phyloP scores from a whole-genome alignment of 2,888 invertebrate species.

The Cordilura impudica region DNA sequence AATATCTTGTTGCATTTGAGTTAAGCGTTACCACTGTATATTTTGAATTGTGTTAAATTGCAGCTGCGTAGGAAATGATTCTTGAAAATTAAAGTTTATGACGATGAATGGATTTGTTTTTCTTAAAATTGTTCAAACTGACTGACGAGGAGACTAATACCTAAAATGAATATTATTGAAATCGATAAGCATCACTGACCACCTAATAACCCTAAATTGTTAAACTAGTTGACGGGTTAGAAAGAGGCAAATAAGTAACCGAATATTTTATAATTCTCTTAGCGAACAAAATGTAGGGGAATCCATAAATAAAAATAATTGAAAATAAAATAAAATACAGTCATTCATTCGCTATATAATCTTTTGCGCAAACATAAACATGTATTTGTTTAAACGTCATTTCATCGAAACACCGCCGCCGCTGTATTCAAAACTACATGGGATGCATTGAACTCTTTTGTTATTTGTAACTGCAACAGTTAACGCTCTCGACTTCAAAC shows the following conservation, averaged over 20 bases:
- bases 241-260: neutral
- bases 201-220: slow-evolving; percentile 49
- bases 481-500: neutral
- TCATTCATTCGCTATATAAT: slow-evolving; percentile 67
- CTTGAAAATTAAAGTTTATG: slow-evolving; percentile 76
- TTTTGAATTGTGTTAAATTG: slow-evolving; percentile 47
- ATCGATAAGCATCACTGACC: slow-evolving; percentile 41
- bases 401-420: slow-evolving; percentile 31
- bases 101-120: slow-evolving; percentile 73
- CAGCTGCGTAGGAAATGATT: slow-evolving; percentile 77
- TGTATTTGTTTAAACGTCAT: slow-evolving; percentile 27
- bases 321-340: slow-evolving; percentile 61
- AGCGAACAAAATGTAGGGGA: slow-evolving; percentile 55
- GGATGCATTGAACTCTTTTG: slow-evolving; percentile 48
- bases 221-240: slow-evolving; percentile 11
- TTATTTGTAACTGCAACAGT: slow-evolving; percentile 33
- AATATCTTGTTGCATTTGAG: too few relatives aligned
- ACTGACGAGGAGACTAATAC: slow-evolving; percentile 32
- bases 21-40: slow-evolving; percentile 26
- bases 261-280: neutral
- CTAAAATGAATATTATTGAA: slow-evolving; percentile 49
- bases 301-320: slow-evolving; percentile 47
- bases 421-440: slow-evolving; percentile 14
- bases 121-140: slow-evolving; percentile 54
- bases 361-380: neutral